A percentile compares a stretch with the other conserved stretches of the same genome.
phyloP scores from a whole-genome alignment of 2,888 invertebrate species.

The Actias luna region DNA sequence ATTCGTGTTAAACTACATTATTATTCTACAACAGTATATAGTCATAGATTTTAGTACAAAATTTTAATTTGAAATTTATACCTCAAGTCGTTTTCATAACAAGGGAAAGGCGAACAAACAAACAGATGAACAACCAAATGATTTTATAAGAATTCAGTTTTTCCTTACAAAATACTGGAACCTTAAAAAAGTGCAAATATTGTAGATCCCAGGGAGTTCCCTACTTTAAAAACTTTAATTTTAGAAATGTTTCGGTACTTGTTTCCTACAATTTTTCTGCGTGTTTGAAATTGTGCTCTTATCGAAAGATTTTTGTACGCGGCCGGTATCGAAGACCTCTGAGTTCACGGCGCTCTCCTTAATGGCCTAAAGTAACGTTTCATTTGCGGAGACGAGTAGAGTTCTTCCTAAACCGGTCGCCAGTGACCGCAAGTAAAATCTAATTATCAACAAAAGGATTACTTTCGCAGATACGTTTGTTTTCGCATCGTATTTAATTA shows the following conservation, averaged over 20 bases:
- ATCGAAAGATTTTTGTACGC: constrained; percentile 7
- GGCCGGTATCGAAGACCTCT: constrained; percentile 1
- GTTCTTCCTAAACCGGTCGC: constrained; percentile 21
- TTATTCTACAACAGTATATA: too few species aligned
- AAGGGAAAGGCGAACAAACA: too few species aligned
- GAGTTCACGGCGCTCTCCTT: background rate
- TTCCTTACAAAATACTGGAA: too few species aligned
- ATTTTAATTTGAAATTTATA: too few species aligned
- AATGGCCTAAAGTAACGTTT: background rate
- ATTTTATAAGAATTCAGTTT: too few species aligned
- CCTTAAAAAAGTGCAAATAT: too few species aligned
- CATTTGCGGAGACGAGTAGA: background rate
- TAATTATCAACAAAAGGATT: constrained; percentile 36
- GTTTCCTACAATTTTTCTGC: background rate
- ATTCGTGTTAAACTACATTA: too few species aligned
- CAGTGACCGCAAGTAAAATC: constrained; percentile 29
- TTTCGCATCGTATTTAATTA: constrained; percentile 47
- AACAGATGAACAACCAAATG: too few species aligned
- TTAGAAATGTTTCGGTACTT: background rate
- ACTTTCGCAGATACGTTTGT: constrained; percentile 28
- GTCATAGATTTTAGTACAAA: too few species aligned
- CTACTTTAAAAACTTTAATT: background rate
- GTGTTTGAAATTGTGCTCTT: background rate
- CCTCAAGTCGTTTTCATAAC: too few species aligned
- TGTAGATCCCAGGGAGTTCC: background rate